Conservation (phyloP, 2,797 vertebrate species). For the Pipistrellus pipistrellus region DNA sequence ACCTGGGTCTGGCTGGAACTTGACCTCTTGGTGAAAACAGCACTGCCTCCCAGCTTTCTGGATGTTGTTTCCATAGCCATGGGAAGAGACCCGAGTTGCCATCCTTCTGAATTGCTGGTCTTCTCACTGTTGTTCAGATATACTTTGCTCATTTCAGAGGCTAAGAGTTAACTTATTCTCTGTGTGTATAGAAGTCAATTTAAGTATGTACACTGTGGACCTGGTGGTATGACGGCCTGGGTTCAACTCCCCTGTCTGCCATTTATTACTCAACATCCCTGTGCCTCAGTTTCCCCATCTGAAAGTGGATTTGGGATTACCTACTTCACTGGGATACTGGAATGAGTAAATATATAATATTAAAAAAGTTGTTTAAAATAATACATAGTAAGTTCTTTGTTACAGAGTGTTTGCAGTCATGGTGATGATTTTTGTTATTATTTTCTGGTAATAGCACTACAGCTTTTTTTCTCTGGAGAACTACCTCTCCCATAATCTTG, state of each 20-base stretch:
- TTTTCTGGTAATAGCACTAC: background rate
- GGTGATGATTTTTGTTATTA: background rate
- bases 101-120: background rate
- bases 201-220: background rate
- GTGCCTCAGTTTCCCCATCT: background rate
- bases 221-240: background rate
- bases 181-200: background rate
- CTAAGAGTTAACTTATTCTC: background rate
- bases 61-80: background rate
- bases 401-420: background rate
- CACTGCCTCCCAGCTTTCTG: background rate
- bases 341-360: background rate
- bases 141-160: background rate
- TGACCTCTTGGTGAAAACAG: background rate
- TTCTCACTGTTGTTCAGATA: background rate
- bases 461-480: background rate
- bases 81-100: background rate
- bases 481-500: background rate
- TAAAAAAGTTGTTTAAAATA: background rate
- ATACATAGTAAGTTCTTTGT: background rate
- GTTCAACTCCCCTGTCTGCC: background rate
- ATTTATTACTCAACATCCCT: background rate
- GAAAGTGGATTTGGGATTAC: background rate
- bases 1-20: background rate
- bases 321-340: background rate